Base-by-base conservation (phyloP, 1,140 invertebrate genomes). In the Dinoponera quadriceps region DNA sequence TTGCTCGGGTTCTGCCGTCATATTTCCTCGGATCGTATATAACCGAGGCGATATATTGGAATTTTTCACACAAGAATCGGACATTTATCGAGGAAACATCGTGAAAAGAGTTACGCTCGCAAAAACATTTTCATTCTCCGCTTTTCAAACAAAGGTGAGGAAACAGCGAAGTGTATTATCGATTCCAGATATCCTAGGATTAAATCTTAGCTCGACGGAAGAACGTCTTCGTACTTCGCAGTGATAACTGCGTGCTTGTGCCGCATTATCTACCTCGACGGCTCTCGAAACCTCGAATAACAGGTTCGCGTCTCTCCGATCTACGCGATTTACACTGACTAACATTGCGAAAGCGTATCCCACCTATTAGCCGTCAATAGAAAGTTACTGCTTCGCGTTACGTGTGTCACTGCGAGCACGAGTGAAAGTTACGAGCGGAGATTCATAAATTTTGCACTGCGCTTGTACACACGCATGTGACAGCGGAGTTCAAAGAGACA, bases 231-330 rank as follows among this genome's bases (percentile, higher is more conserved):
- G 2, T 51, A 33, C 27, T 49, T 75, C 0, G 7, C 18, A 9
- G 14, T 44, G 54, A 73, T 60, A 74, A 75, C 51, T 75, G 29
- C 29, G 33, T 18, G 29, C 55, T 74, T 18, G 18, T 38, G 5
- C 20, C 14, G 22, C 4, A 60, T 72, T 72, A 72, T 57, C 29
- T 72, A 57, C 11, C 29, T 55, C 3, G 54, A 14, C 51, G 11
- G 51, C n/a, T 44, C 2, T 25, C 3, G 1, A 73, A 73, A 25
- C 7, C 11, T 18, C 33, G 16, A 38, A 59, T 20, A 59, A 44
- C 33, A 9, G 55, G 33, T n/a, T 74, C 18, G 13, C 2, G 2
- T 27, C 27, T 74, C 18, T 49, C 60, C n/a, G n/a, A n/a, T n/a
- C n/a, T n/a, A n/a, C n/a, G 22, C 14, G 18, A 62, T 48, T 11